Base-by-base conservation (phyloP, 2,888 invertebrate species). In the Campoplex nolae region DNA sequence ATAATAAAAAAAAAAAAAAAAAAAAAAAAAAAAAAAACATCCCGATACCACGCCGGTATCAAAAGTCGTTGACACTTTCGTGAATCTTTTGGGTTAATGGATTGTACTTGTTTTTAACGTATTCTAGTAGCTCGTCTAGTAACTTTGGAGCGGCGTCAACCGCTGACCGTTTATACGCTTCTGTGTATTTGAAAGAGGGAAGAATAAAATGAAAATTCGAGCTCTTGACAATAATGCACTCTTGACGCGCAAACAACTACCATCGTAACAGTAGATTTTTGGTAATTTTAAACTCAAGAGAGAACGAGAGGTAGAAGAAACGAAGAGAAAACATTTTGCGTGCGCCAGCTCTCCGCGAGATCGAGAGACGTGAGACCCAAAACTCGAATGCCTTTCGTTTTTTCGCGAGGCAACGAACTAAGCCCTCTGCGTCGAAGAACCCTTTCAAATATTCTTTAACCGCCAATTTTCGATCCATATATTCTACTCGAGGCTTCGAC, bases 201-300 rank as follows among this genome's bases (percentile, higher is more conserved):
- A 68, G 0, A 23, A 23, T 42, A 28, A 62, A 23, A 38, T 70
- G 82, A 71, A 82, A 65, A 65, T 65, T 81, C 38, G 79, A 54
- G 70, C 6, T 6, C 82, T 83, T 88, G 90, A 91, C 89, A 90
- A 90, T 89, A 88, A 71, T 71, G 76, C 82, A 68, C 78, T 82
- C 86, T 45, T 65, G 51, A 76, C 3, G 58, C 68, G 76, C 48
- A 70, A 84, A 65, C 89, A 48, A 54, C 85, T 86, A 90, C 90
- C 89, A 76, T 77, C 86, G 91, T 91, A 92, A 92, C 91, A 89
- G 91, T 91, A 92, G 91, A 91, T 90, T 88, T 90, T 89, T 86
- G 90, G 91, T 92, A 92, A 92, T 90, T 92, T 91, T 91, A 92
- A 89, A 89, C 91, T 91, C 89, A 76, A 87, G 84, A 78, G 81